Percentiles rank a stretch among this genome's conserved stretches.
Conservation (phyloP, 2,113 vertebrate genomes). For the Tetrao urogallus region DNA sequence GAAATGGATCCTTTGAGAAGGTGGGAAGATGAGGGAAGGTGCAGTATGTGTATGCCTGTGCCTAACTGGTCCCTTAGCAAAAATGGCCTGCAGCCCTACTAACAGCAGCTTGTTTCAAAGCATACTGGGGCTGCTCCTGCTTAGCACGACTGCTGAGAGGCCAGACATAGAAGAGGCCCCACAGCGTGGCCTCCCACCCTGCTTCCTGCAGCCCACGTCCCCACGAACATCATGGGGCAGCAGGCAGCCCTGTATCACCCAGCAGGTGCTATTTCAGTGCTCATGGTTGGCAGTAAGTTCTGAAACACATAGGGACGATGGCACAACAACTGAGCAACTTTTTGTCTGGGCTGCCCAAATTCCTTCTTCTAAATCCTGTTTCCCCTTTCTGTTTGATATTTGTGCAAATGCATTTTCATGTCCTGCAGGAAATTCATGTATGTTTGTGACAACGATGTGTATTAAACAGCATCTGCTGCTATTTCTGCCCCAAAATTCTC, state of each 20-base stretch:
- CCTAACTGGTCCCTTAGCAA: not conserved
- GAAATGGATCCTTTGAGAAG: not conserved
- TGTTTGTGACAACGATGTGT: not conserved
- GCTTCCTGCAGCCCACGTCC: not conserved
- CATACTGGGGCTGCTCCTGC: not conserved
- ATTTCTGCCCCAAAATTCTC: not conserved
- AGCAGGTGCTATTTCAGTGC: not conserved
- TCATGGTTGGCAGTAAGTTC: not conserved
- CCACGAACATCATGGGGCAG: too few species aligned
- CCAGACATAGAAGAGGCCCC: not conserved
- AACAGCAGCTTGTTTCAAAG: not conserved
- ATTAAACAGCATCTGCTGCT: not conserved
- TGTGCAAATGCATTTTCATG: not conserved
- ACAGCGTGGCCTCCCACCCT: accelerated
- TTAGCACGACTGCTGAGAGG: not conserved
- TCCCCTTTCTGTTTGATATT: not conserved
- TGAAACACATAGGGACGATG: not conserved
- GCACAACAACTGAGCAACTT: not conserved
- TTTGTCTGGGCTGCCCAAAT: not conserved
- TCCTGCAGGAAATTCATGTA: not conserved
- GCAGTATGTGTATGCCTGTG: accelerated
- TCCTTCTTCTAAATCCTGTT: not conserved
- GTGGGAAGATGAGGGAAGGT: not conserved
- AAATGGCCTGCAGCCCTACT: not conserved
- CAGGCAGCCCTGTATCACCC: not conserved